Evolutionary conservation across 2,888 invertebrate genomes (phyloP).

Genomic region (Ferrisia virgata): DNA sequence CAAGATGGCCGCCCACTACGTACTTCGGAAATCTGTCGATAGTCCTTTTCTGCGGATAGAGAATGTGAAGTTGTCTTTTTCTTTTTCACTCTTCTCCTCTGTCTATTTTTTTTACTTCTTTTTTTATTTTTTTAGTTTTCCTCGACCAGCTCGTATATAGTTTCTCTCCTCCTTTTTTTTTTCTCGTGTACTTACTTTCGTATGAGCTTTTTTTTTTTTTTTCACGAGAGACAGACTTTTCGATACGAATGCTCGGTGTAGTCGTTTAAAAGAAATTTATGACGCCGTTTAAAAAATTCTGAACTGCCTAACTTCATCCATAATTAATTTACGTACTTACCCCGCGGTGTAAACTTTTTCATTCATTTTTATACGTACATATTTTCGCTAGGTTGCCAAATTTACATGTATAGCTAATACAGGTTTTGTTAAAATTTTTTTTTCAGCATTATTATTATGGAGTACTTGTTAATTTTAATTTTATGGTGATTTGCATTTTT

Average conservation of each 20-base stretch:
- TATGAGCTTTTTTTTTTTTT: not conserved
- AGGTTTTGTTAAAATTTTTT: not conserved
- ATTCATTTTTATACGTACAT: not conserved
- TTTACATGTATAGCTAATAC: not conserved
- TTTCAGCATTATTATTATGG: not conserved
- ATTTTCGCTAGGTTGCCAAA: conserved; percentile 10
- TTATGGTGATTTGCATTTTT: no score
- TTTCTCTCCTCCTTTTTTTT: not conserved
- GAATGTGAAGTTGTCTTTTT: conserved; percentile 13
- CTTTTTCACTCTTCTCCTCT: not conserved
- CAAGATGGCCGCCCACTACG: conserved; percentile 45
- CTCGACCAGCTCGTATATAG: not conserved
- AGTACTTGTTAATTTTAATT: not conserved
- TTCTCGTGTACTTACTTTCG: not conserved
- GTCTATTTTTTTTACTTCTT: not conserved
- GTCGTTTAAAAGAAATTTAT: not conserved
- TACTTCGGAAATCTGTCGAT: conserved; percentile 43
- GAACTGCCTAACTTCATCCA: conserved; percentile 21
- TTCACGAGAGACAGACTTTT: not conserved
- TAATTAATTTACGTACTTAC: conserved; percentile 16
- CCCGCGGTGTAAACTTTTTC: not conserved
- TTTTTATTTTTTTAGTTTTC: no score
- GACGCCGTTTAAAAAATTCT: not conserved
- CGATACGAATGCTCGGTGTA: not conserved
- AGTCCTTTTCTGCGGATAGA: conserved; percentile 41